Base-by-base conservation (phyloP, 2,113 vertebrate genomes). In the Eidolon helvum region DNA sequence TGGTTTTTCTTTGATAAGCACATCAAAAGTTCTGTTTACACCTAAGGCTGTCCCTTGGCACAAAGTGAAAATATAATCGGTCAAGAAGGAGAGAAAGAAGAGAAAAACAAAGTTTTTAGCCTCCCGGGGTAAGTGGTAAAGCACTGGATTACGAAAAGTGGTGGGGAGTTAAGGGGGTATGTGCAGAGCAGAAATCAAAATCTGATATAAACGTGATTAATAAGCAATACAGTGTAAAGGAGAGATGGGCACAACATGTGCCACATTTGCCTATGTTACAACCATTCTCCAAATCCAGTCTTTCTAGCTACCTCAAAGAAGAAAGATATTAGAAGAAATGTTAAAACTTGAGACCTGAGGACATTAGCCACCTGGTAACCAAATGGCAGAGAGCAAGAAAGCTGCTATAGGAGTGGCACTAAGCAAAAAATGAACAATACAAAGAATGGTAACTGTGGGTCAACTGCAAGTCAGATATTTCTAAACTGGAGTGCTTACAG, bases 21-120 rank as follows among this genome's bases (percentile, higher is more conserved):
- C 7, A 90, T 82, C 85, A 43, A 93, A 95, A 87, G 66, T 38
- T 43, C 12, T 79, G 43, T 57, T 79, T 94, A 55, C 21, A 55
- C 22, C 35, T 77, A 83, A 87, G 33, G 30, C 10, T 91, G 19
- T 57, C 74, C 9, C 65, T 74, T 96, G 72, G 10, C 53, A 69
- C 48, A 45, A 72, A 83, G 90, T 68, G 35, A 95, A 96, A 95
- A 94, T 53, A 55, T 7, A 87, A 87, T 30, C 24, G 71, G 26
- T 30, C 93, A 9, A 72, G 38, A 38, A 74, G 71, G 30, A 43
- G 33, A 45, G 38, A 11, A 5, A 87, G 19, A 40, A 55, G 35
- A n/a, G n/a, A 19, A 10, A 91, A 50, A 38, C n/a, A 30, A 75
- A 74, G 50, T 40, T 72, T 74, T 80, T 45, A 85, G 43, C 7